Evolutionary conservation across 2,888 invertebrate species (phyloP), one percentile per base, ranked within the genome.

Genomic region (Drosophila longiperda): DNA sequence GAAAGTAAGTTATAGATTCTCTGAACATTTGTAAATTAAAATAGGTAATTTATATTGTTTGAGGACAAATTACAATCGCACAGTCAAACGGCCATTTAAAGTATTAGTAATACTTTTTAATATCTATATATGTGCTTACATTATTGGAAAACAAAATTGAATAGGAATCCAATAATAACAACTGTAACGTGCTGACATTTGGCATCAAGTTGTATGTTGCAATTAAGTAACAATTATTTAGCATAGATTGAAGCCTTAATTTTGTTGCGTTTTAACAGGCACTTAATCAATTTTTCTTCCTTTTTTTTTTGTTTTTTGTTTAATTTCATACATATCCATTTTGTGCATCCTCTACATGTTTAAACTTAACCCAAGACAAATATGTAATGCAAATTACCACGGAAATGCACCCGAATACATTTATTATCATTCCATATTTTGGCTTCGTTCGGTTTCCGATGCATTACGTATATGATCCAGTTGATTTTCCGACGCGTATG

Each of bases 181-280:
- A 67, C 32, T 61, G 57, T 57, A 74, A 49, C 58, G 60, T 63
- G 58, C 64, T 72, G 73, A 67, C 61, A 73, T 73, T 80, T 80
- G 74, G 70, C 70, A 66, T 54, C 58, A 48, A 61, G 52, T 65
- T 73, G 42, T 71, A 26, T 63, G 29, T 66, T 69, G 29, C 50
- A 60, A 48, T 36, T 53, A 38, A 54, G 36, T 66, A 66, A 63
- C 58, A 72, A 60, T 67, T 66, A 62, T 65, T 53, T 65, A 66
- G 68, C 58, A 48, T 73, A 45, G 48, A 49, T 59, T 65, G 64
- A 65, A 85, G 71, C 78, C 75, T 59, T 80, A 75, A 71, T 72
- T 75, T 85, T 86, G 88, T 88, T 85, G 88, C 80, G 83, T 83
- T 75, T 71, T 53, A 78, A 81, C 87, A 83, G 84, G 89, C 89